Evolutionary conservation across 92 coral and sea anemone species (phyloP).

Genomic region (Epizoanthus rinbou): DNA sequence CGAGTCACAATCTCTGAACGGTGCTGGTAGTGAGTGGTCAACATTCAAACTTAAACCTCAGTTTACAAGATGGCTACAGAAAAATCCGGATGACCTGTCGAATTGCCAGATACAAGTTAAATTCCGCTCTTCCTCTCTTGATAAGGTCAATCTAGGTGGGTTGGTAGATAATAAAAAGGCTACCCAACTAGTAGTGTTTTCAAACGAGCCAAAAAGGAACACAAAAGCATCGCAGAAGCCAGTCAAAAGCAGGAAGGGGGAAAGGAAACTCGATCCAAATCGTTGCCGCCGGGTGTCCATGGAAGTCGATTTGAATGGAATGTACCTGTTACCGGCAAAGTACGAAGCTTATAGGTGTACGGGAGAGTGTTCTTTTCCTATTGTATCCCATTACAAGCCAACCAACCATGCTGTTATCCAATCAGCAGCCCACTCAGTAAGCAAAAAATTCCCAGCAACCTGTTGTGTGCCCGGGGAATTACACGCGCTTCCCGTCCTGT

Average conservation of each 20-base stretch:
- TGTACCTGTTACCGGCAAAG: too few species aligned
- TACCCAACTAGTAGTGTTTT: slow-evolving; percentile 32
- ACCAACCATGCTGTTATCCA: too few species aligned
- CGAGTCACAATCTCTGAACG: slow-evolving; percentile 3
- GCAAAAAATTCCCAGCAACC: too few species aligned
- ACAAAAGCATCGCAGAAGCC: neutral
- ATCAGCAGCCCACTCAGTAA: too few species aligned
- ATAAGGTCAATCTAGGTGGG: slow-evolving; percentile 14
- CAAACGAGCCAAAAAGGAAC: slow-evolving; percentile 5
- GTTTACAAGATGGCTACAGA: slow-evolving; percentile 28
- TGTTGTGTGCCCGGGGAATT: too few species aligned
- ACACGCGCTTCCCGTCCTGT: too few species aligned
- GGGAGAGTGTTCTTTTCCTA: too few species aligned
- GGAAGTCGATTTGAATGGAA: too few species aligned
- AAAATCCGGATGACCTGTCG: neutral
- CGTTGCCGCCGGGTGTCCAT: too few species aligned
- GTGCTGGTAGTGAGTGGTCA: neutral
- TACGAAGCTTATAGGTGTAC: too few species aligned
- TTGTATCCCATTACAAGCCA: too few species aligned
- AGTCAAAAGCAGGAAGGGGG: neutral
- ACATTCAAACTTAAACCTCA: slow-evolving; percentile 19
- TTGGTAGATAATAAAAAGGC: neutral
- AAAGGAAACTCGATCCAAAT: too few species aligned
- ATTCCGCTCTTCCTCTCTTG: neutral
- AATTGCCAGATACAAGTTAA: slow-evolving; percentile 10